Conservation (phyloP, 2,113 vertebrate species). For the Martes martes region DNA sequence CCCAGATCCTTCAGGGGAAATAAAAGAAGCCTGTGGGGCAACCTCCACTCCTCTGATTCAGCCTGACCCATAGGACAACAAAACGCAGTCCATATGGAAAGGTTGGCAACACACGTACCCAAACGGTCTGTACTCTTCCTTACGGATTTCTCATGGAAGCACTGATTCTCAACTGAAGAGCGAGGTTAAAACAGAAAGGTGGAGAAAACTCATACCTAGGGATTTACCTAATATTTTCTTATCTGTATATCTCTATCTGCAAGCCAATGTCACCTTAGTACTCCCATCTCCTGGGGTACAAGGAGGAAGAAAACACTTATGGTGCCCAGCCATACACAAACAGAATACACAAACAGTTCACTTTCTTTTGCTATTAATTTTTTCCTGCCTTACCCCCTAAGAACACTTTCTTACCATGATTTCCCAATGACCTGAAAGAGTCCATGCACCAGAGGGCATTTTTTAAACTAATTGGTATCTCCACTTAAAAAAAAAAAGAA, state of each 20-base stretch:
- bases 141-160: not conserved
- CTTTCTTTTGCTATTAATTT: not conserved
- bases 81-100: not conserved
- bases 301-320: not conserved
- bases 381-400: not conserved
- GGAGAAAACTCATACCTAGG: not conserved
- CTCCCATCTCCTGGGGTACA: not conserved
- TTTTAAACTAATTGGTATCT: slow-evolving; percentile 33
- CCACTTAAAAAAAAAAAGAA: not conserved
- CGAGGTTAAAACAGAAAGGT: not conserved
- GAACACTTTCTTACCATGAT: slow-evolving; percentile 15
- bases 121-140: not conserved
- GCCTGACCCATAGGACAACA: not conserved
- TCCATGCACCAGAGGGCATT: slow-evolving; percentile 27
- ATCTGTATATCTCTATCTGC: not conserved
- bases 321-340: not conserved
- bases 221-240: not conserved
- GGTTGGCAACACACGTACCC: not conserved
- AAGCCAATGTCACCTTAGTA: not conserved
- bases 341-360: not conserved
- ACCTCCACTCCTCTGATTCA: not conserved
- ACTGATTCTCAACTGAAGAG: not conserved
- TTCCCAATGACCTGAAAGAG: slow-evolving; percentile 8
- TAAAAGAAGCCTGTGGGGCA: not conserved
- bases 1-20: not conserved